phyloP scores from a whole-genome alignment of 2,797 vertebrate species.

The Nannoperca australis region DNA sequence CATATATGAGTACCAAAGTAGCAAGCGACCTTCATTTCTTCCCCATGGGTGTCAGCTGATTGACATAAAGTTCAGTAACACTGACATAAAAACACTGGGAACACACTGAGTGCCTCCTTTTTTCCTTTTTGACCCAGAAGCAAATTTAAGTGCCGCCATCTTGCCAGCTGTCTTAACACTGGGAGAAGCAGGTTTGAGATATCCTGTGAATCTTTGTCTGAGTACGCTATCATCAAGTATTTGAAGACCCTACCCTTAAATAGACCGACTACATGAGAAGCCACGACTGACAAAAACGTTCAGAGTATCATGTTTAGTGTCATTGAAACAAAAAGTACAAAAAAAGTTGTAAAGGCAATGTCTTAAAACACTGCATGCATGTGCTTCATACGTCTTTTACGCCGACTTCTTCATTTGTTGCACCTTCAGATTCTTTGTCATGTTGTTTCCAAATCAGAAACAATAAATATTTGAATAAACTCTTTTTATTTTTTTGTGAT shows the following conservation, averaged over 20 bases:
- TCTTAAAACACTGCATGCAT: no score
- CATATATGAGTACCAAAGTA: constrained; percentile 18
- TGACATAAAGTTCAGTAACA: constrained; percentile 36
- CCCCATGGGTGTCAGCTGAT: constrained; percentile 39
- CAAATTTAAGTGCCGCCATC: not conserved
- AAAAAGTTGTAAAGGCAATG: not conserved
- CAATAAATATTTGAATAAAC: not conserved
- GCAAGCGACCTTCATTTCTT: constrained; percentile 33
- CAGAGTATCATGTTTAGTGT: not conserved
- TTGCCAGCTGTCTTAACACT: not conserved
- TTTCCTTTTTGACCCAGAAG: no score
- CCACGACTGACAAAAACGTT: not conserved
- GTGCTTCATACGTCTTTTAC: not conserved
- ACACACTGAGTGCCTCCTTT: not conserved
- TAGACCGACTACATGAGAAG: not conserved
- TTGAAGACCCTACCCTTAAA: not conserved
- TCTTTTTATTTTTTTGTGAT: not conserved
- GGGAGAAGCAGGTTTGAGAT: not conserved
- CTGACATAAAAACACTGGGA: constrained; percentile 40
- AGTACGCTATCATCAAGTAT: not conserved
- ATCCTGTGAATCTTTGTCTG: not conserved
- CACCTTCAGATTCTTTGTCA: not conserved
- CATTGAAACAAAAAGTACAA: not conserved
- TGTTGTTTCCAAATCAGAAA: not conserved
- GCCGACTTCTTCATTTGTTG: not conserved